A percentile compares a stretch with the other conserved stretches of the same genome.
These are phyloP conservation scores for Halocynthia roretzi DNA, from an alignment of 23 tunicate genomes.

Conservation along the genomic window DNA sequence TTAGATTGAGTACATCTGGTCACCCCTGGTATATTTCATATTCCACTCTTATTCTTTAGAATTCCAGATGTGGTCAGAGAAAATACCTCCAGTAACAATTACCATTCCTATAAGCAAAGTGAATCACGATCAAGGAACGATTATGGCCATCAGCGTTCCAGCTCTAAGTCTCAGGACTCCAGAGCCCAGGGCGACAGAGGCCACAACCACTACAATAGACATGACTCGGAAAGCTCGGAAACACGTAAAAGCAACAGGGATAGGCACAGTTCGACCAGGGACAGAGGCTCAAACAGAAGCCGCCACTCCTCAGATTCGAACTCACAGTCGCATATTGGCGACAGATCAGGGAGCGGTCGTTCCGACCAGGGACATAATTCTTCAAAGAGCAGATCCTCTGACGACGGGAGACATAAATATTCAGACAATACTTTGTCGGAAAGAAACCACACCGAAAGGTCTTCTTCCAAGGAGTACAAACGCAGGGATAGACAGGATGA, in stretches of 20 bases:
- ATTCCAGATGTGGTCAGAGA: slow-evolving; percentile 51
- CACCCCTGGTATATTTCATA: too few relatives aligned
- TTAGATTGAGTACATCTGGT: too few relatives aligned
- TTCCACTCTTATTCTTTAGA: slow-evolving; percentile 9
- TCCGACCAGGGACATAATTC: too few relatives aligned
- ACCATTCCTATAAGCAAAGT: not conserved
- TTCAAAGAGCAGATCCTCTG: too few relatives aligned
- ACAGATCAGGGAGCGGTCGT: too few relatives aligned
- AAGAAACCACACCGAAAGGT: not conserved
- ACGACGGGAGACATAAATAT: slow-evolving; percentile 2
- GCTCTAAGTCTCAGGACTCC: not conserved
- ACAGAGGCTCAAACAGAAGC: not conserved
- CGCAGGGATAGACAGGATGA: slow-evolving; percentile 11
- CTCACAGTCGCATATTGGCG: not conserved
- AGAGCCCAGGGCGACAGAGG: slow-evolving; percentile 4
- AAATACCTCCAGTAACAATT: slow-evolving; percentile 10
- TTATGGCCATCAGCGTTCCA: not conserved
- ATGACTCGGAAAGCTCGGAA: slow-evolving; percentile 18
- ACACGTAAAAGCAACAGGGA: slow-evolving; percentile 6
- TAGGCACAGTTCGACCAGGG: slow-evolving; percentile 2
- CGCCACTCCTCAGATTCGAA: not conserved
- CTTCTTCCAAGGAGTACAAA: slow-evolving; percentile 15
- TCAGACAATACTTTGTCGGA: not conserved
- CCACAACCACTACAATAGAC: slow-evolving; percentile 13
- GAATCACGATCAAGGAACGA: slow-evolving; percentile 6